Percentiles rank a stretch among this genome's conserved stretches.
Conservation (phyloP, 2,113 vertebrate genomes). For the Odobenus rosmarus region DNA sequence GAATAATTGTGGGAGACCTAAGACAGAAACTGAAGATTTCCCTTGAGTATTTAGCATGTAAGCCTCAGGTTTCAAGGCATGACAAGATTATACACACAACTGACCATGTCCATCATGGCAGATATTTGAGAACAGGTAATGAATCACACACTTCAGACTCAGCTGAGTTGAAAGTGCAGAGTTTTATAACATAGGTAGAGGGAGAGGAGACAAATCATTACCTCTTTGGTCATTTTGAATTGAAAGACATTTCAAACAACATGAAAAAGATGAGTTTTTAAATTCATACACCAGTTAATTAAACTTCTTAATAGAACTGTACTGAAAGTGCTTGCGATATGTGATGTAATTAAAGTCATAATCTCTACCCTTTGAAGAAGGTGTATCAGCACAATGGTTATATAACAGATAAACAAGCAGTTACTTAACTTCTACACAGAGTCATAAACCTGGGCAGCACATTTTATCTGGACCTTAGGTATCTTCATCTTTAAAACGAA, state of each 20-base stretch:
- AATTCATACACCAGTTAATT: slow-evolving; percentile 34
- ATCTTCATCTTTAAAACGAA: background rate
- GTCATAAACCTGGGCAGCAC: fast-evolving
- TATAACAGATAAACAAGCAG: background rate
- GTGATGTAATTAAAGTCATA: slow-evolving; percentile 30
- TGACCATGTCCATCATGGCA: background rate
- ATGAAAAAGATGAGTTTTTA: background rate
- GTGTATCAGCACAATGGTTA: background rate
- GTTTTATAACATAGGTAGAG: background rate
- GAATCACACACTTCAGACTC: background rate
- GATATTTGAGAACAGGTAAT: background rate
- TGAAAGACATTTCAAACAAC: background rate
- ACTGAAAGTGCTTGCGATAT: background rate
- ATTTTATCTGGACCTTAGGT: background rate
- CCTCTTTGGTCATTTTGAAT: background rate
- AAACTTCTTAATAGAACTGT: slow-evolving; percentile 39
- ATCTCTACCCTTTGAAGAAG: background rate
- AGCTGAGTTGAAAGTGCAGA: background rate
- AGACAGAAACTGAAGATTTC: background rate
- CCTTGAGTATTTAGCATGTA: background rate
- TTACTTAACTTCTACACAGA: background rate
- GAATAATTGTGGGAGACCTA: fast-evolving
- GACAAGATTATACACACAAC: background rate
- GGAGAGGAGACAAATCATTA: background rate
- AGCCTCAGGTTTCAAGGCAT: background rate